Percentiles rank a stretch among this genome's conserved stretches.
These are phyloP conservation scores for Equus quagga DNA, from an alignment of 2,113 vertebrate species.

Conservation along the genomic window DNA sequence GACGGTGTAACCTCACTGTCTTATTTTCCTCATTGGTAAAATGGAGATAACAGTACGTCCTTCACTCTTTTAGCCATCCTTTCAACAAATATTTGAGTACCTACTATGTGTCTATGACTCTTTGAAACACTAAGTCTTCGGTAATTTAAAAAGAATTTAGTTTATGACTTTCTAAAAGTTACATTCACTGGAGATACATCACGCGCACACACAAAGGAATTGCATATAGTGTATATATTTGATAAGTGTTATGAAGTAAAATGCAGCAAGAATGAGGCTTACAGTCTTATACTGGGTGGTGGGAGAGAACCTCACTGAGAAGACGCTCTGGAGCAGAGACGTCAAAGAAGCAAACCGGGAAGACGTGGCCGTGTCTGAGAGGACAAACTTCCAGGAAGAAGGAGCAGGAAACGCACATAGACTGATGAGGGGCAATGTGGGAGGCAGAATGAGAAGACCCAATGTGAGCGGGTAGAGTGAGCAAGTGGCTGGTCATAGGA, in stretches of 20 bases:
- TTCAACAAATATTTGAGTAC: not conserved
- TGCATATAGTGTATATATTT: not conserved
- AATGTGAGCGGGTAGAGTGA: rapidly evolving
- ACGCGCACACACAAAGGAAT: not conserved
- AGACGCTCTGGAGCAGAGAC: too few species aligned
- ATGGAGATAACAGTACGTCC: too few species aligned
- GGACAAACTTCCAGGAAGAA: not conserved
- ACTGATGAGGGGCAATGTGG: not conserved
- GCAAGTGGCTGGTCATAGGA: too few species aligned
- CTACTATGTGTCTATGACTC: not conserved
- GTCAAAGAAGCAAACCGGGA: too few species aligned
- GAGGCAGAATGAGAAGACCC: not conserved
- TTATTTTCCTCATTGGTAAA: not conserved
- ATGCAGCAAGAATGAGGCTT: too few species aligned
- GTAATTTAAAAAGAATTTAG: not conserved
- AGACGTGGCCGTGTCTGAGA: not conserved
- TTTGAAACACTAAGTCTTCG: not conserved
- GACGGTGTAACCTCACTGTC: too few species aligned
- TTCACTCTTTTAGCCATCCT: not conserved
- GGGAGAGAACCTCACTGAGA: not conserved
- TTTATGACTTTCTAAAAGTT: not conserved
- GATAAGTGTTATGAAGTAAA: too few species aligned
- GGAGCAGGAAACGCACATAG: not conserved
- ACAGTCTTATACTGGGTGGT: not conserved
- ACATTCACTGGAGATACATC: not conserved